Evolutionary conservation across 2,888 invertebrate genomes (phyloP), one percentile per base, ranked within the genome.

Genomic region (Caenorhabditis sp.): DNA sequence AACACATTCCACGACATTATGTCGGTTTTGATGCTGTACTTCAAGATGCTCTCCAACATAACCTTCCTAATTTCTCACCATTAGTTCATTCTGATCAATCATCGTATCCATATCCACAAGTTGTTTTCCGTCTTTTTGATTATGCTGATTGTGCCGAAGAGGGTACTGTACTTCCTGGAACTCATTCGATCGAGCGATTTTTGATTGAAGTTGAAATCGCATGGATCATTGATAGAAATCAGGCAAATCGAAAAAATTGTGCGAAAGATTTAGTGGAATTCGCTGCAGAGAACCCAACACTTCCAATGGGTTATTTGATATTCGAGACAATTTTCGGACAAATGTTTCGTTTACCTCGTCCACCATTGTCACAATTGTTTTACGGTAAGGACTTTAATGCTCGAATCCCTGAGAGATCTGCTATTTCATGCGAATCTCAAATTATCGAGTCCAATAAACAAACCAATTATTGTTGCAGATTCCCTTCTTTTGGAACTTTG

Each of bases 251-350:
- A 62, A 97, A 97, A 89, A 95, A 95, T 88, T 97, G 97, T 90
- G 95, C 97, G 0, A 93, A 93, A 0, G 93, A 94, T 85, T 90
- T 99, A 25, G 90, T 99, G 36, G 93, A 93, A 86, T 96, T 97
- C 86, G 94, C 95, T 0, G 94, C 94, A 87, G 88, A 88, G 74
- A 86, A 85, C 26, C 63, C 76, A 59, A 95, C 95, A 89, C 94
- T 99, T 75, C 97, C 99, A 0, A 89, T 99, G 65, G 97, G 97
- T 88, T 97, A 99, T 89, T 95, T 97, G 89, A 95, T 99, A 77
- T 95, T 97, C 0, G 99, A 99, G 91, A 89, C 89, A 67, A 93
- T 97, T 84, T 72, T 72, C 49, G 69, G 69, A 20, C 66, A 97
- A 89, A 88, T 99, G 69, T 96, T 99, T 85, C 93, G 93, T 87